Base-by-base conservation (phyloP, 2,888 invertebrate species). In the Sinodicranocentrus sp. region DNA sequence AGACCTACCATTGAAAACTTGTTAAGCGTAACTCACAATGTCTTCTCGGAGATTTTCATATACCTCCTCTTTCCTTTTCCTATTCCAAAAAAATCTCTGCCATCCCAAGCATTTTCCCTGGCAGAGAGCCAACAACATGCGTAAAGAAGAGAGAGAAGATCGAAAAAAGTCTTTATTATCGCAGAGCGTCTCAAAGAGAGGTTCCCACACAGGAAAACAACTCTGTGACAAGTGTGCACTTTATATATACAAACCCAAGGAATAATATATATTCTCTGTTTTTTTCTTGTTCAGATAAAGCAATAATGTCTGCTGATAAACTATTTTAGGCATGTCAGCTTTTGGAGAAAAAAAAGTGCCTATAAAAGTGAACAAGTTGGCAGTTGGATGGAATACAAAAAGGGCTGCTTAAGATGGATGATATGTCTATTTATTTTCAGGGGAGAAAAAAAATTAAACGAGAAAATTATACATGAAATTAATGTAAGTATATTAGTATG, bases 71-170 rank as follows among this genome's bases (percentile, higher is more conserved):
- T 39, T 39, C 13, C 39, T 39, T 13, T 39, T 39, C 13, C 39
- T 6, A 39, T 39, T 6, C 13, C 39, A 39, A n/a, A n/a, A n/a
- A n/a, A n/a, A n/a, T n/a, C n/a, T n/a, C n/a, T n/a, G n/a, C 52
- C 33, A 33, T 6, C 33, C 10, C 33, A 8, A 52, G 19, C 17
- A n/a, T 17, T 17, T 26, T 59, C 3, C 15, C 59, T 17, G 77
- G 77, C 77, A 59, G 3, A 19, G 5, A 19, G 57, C 77, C 68
- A 77, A 68, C 68, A 77, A 68, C 67, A 77, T 77, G 77, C 77
- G 77, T 77, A 77, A 54, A 65, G 33, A 21, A 57, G 57, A 43
- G 1, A 33, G 26, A 44, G 59, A n/a, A n/a, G n/a, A n/a, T n/a
- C n/a, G 33, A 33, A 33, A 10, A 33, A 33, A 6, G 33, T 33